Evolutionary conservation across 2,797 vertebrate species (phyloP), one percentile per base, ranked within the genome.

Genomic region (Rhynchotus rufescens): DNA sequence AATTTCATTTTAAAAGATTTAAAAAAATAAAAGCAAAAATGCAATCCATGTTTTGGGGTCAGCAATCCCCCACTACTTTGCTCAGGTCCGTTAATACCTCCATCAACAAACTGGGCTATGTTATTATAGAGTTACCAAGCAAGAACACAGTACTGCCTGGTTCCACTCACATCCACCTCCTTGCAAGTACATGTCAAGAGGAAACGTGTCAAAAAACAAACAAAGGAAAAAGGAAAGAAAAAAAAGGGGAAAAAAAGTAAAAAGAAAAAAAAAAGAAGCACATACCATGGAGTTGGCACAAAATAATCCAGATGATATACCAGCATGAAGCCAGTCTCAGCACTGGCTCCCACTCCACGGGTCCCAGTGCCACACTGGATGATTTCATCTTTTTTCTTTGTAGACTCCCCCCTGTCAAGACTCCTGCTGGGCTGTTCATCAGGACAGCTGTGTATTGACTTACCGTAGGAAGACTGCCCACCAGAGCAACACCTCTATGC

Each of bases 401-500:
- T 56, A 32, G 47, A 36, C 23, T 68, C 57, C 4, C 78, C 8
- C 6, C 44, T 56, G 69, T 68, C 28, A 26, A 65, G 61, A 65
- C 69, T 82, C 69, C 89, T 32, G 0, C 54, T 60, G 89, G 67
- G 64, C 56, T 28, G 69, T 25, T 57, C 13, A 69, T 22, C 71
- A 45, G 87, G 82, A 91, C 94, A 95, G 92, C 88, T 96, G 93
- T 76, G 71, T 44, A 4, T 71, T 42, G 57, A 26, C 80, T 89
- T 94, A 64, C 89, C 91, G 87, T 86, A 87, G 86, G 64, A 90
- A 93, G 59, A 61, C 16, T 51, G 82, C 79, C 73, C 57, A 80
- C 71, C 87, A 65, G 64, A 79, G 82, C 60, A 79, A 57, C 36
- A 73, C 19, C 0, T 47, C 78, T 36, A 88, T n/a, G 90, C 60